phyloP scores from a whole-genome alignment of 1,140 invertebrate genomes.

The Meloidogyne hapla region DNA sequence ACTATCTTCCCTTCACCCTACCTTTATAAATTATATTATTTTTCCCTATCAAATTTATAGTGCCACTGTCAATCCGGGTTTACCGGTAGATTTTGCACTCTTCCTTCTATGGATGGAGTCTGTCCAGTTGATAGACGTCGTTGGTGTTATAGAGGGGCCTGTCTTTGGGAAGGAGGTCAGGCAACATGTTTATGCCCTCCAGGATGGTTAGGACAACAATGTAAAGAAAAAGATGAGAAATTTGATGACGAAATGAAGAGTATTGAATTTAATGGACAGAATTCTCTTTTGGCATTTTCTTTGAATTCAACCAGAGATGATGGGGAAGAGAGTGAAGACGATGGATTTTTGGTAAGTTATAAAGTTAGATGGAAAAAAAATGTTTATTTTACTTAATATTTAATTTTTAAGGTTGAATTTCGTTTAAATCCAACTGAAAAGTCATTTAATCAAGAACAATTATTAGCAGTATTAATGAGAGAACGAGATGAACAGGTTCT shows the following conservation, averaged over 20 bases:
- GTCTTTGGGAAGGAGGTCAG: background rate
- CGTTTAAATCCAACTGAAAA: background rate
- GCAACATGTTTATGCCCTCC: conserved; percentile 23
- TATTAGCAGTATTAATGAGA: background rate
- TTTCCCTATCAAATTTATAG: background rate
- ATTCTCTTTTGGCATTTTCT: conserved; percentile 23
- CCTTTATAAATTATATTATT: background rate
- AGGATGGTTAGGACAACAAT: conserved; percentile 13
- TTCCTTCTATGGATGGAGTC: conserved; percentile 19
- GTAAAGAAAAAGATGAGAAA: background rate
- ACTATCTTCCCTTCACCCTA: background rate
- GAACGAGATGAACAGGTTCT: background rate
- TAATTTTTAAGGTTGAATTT: conserved; percentile 8
- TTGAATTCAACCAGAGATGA: background rate
- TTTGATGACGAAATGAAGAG: conserved; percentile 9
- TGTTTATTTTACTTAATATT: background rate
- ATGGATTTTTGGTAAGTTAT: background rate
- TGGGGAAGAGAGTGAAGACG: background rate
- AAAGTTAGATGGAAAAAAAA: background rate
- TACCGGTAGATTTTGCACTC: conserved; percentile 8
- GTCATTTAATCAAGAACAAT: background rate
- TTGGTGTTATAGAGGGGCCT: conserved; percentile 14
- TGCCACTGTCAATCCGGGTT: conserved; percentile 9
- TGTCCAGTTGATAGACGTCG: conserved; percentile 13
- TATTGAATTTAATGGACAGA: conserved; percentile 21